Percentiles rank a stretch among this genome's conserved stretches.
Conservation (phyloP, 92 coral and sea anemone genomes). For the Phenganax stokvisi region DNA sequence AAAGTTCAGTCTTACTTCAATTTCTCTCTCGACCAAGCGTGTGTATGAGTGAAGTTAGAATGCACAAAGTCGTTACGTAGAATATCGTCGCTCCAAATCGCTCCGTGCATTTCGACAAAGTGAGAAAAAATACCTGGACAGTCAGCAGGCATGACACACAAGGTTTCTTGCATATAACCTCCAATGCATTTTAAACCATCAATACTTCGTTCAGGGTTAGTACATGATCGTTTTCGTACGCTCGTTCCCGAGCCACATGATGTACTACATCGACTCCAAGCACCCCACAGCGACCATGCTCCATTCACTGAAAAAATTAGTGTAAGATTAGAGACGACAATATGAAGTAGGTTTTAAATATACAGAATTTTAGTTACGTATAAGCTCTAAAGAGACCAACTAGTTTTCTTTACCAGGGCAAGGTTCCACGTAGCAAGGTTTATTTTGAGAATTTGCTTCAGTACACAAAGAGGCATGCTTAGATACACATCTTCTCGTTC, state of each 20-base stretch:
- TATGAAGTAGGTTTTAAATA: too few relatives aligned
- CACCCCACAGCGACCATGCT: slow-evolving; percentile 17
- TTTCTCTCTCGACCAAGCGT: too few relatives aligned
- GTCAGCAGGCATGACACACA: slow-evolving; percentile 23
- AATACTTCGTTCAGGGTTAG: background rate
- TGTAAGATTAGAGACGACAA: background rate
- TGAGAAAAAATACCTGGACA: slow-evolving; percentile 8
- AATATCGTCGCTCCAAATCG: too few relatives aligned
- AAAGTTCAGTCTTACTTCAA: too few relatives aligned
- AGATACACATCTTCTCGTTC: background rate
- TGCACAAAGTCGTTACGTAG: too few relatives aligned
- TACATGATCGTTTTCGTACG: slow-evolving; percentile 9
- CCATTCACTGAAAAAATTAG: slow-evolving; percentile 22
- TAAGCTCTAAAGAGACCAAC: background rate
- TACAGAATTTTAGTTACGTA: too few relatives aligned
- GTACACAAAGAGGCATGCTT: background rate
- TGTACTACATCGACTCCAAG: slow-evolving; percentile 25
- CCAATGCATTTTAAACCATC: slow-evolving; percentile 27
- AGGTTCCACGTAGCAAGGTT: background rate
- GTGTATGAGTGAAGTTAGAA: too few relatives aligned
- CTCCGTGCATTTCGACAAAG: background rate
- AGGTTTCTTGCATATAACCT: background rate
- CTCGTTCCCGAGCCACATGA: slow-evolving; percentile 26
- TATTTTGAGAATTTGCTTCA: background rate
- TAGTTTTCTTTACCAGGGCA: background rate